Evolutionary conservation across 2,113 vertebrate genomes (phyloP).

Genomic region (Ariopsis seemanni): DNA sequence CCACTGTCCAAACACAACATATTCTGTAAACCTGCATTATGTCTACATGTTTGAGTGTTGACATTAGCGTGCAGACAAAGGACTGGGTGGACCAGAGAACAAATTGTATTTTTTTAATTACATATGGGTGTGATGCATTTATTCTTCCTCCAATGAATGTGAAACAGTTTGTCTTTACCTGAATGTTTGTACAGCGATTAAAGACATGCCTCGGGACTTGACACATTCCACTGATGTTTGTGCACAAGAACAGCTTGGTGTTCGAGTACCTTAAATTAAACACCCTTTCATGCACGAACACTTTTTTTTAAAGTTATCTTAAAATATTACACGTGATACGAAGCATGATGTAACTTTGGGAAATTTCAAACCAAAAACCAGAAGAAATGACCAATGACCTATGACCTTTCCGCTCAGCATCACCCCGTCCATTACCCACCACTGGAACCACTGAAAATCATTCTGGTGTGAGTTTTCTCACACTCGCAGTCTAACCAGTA

Average conservation of each 20-base stretch:
- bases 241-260: constrained; percentile 13
- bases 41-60: constrained; percentile 34
- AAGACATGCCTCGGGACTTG: constrained; percentile 5
- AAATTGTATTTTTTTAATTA: constrained; percentile 18
- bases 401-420: neutral
- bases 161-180: constrained; percentile 1
- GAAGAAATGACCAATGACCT: neutral
- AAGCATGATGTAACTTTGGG: neutral
- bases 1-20: neutral
- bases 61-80: constrained; percentile 38
- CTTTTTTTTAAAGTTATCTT: neutral
- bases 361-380: neutral
- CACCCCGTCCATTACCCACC: constrained; percentile 77
- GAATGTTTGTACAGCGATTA: constrained; percentile 23
- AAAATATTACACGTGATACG: neutral
- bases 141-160: constrained; percentile 26
- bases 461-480: constrained; percentile 87
- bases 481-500: constrained; percentile 37
- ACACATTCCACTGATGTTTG: constrained; percentile 17
- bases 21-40: constrained; percentile 37
- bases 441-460: constrained; percentile 98
- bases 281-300: too few species aligned
- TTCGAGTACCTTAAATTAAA: neutral
- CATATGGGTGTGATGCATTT: constrained; percentile 27
- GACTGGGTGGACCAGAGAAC: constrained; percentile 36